A percentile compares a stretch with the other conserved stretches of the same genome.
Evolutionary conservation across 2,888 invertebrate genomes (phyloP).

Genomic region (Eupithecia pulchellata): DNA sequence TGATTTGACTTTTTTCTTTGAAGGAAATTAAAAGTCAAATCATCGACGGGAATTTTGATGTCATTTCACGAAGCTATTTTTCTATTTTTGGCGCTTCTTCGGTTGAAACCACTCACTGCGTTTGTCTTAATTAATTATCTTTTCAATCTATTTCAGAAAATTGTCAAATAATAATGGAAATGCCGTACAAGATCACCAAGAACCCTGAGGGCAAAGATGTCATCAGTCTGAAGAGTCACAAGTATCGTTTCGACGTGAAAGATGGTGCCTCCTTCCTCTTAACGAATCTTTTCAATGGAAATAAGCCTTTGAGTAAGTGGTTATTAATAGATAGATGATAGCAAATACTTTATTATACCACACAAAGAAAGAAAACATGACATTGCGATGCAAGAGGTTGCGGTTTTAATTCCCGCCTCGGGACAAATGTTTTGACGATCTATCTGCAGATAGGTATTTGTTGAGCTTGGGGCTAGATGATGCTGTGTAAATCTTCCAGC

Average conservation of each 20-base stretch:
- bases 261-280: slow-evolving; percentile 61
- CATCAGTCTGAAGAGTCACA: slow-evolving; percentile 60
- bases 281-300: slow-evolving; percentile 73
- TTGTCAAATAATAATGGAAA: slow-evolving; percentile 51
- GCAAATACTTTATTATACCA: too few species aligned
- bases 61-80: not conserved
- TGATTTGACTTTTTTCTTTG: too few species aligned
- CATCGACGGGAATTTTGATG: not conserved
- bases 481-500: too few species aligned
- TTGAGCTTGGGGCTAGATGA: too few species aligned
- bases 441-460: too few species aligned
- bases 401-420: too few species aligned
- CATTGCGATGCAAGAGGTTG: too few species aligned
- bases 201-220: slow-evolving; percentile 61
- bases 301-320: slow-evolving; percentile 69
- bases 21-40: not conserved
- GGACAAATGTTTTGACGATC: too few species aligned
- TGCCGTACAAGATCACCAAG: slow-evolving; percentile 58
- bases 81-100: not conserved
- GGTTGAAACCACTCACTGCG: not conserved
- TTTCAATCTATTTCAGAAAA: slow-evolving; percentile 56
- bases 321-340: not conserved
- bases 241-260: slow-evolving; percentile 62
- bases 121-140: not conserved
- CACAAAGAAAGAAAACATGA: too few species aligned